Evolutionary conservation across 1,140 invertebrate genomes (phyloP).

Genomic region (Kradibia gibbosae): DNA sequence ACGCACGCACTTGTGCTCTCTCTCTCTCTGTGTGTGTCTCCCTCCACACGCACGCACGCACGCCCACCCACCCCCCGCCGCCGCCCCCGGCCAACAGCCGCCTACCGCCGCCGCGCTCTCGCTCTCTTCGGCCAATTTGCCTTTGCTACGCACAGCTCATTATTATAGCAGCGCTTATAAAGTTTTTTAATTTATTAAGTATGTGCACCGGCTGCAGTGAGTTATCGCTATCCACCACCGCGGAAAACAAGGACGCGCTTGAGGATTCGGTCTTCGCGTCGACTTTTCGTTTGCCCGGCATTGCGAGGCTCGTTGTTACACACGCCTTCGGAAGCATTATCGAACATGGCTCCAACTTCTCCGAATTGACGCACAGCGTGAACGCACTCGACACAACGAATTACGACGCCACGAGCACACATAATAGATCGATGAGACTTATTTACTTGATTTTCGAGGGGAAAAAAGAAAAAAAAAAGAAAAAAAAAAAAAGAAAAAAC

Average conservation of each 20-base stretch:
- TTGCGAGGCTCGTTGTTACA: not conserved
- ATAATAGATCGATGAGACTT: constrained; percentile 13
- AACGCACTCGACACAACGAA: not conserved
- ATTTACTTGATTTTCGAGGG: constrained; percentile 2
- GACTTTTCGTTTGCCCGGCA: not conserved
- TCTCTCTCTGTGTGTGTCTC: too few species aligned
- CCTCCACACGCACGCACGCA: constrained; percentile 59
- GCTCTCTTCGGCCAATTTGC: not conserved
- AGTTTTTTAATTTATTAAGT: constrained; percentile 21
- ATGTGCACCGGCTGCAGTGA: not conserved
- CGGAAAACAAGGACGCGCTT: not conserved
- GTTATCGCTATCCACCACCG: not conserved
- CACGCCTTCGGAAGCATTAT: not conserved
- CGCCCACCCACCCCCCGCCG: constrained; percentile 62
- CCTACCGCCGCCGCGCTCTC: constrained; percentile 13
- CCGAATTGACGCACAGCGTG: not conserved
- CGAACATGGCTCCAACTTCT: not conserved
- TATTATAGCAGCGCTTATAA: not conserved
- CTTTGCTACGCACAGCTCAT: not conserved
- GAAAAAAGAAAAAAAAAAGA: not conserved
- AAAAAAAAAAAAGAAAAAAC: not conserved
- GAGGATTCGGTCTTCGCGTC: not conserved
- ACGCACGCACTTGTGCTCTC: too few species aligned
- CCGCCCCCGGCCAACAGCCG: constrained; percentile 45
- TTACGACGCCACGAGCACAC: not conserved